Base-by-base conservation (phyloP, 2,113 vertebrate genomes). In the Nematolebias whitei region DNA sequence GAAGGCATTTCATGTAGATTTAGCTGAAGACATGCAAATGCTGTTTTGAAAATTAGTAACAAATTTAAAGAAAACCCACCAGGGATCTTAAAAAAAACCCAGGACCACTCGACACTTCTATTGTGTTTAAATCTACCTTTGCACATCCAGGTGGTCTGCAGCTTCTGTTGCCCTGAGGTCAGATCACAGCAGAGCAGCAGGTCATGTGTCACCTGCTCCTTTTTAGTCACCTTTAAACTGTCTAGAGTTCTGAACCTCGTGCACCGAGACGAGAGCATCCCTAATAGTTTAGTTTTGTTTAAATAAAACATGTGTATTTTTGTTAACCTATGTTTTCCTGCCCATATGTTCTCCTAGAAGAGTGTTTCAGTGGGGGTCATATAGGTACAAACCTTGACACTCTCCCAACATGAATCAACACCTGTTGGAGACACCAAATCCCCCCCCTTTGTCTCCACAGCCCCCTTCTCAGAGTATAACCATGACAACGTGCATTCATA, bases 391-490 rank as follows among this genome's bases (percentile, higher is more conserved):
- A 74, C 82, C 74, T 41, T 39, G 56, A 48, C 80, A 74, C 70
- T 69, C 72, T 81, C 82, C 68, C 74, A 79, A 80, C 76, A 64
- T 22, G 65, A 90, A 35, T 35, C 5, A 35, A 88, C 90, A 91
- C 90, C 90, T 91, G 90, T 91, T 90, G 83, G 85, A 85, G 89
- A 91, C 80, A 89, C 84, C 83, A 86, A 90, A 90, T 88, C 83
- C 85, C 79, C 78, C n/a, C 84, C 86, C 85, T 49, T 89, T 91
- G 87, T 91, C 83, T 79, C 68, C 38, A n/a, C 65, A 53, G 72
- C 40, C 68, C 84, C 81, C 81, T 80, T 82, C 83, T 83, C 59
- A 58, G 69, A 53, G 75, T 58, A 84, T 91, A 81, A 86, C 88
- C 88, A 90, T 89, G 86, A 83, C 83, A 88, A 90, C 87, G 11